These are phyloP conservation scores for Solenopsis invicta DNA, from an alignment of 1,140 invertebrate species.

Conservation along the genomic window DNA sequence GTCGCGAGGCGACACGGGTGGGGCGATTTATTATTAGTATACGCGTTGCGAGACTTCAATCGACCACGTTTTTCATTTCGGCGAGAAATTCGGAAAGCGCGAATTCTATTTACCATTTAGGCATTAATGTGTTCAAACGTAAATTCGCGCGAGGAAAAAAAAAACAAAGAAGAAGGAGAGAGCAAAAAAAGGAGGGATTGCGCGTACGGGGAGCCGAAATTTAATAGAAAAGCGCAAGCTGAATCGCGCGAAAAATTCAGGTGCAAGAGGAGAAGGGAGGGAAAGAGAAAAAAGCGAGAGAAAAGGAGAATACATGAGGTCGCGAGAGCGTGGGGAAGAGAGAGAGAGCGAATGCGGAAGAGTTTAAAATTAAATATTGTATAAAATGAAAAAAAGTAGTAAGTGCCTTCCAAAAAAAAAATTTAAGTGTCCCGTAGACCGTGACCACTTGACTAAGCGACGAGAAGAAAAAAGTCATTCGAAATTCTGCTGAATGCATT, in stretches of 20 bases:
- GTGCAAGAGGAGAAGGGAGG: constrained; percentile 36
- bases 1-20: constrained; percentile 38
- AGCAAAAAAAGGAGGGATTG: constrained; percentile 52
- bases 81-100: constrained; percentile 56
- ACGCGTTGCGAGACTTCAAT: constrained; percentile 28
- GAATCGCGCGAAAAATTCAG: constrained; percentile 70
- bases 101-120: constrained; percentile 78
- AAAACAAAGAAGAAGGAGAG: constrained; percentile 50
- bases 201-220: constrained; percentile 63
- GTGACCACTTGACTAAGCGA: constrained; percentile 86
- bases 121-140: constrained; percentile 82
- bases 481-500: constrained; percentile 82
- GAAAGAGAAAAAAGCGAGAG: constrained; percentile 65
- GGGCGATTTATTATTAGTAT: constrained; percentile 51
- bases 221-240: constrained; percentile 71
- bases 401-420: constrained; percentile 87
- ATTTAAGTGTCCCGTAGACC: constrained; percentile 87
- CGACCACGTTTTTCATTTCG: constrained; percentile 72
- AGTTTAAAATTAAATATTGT: constrained; percentile 84
- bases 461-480: constrained; percentile 81
- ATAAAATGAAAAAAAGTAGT: constrained; percentile 87
- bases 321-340: constrained; percentile 71
- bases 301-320: constrained; percentile 69
- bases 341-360: constrained; percentile 58
- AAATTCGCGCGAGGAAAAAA: constrained; percentile 65